Base-by-base conservation (phyloP, 2,888 invertebrate species). In the Drosophila sordidula region DNA sequence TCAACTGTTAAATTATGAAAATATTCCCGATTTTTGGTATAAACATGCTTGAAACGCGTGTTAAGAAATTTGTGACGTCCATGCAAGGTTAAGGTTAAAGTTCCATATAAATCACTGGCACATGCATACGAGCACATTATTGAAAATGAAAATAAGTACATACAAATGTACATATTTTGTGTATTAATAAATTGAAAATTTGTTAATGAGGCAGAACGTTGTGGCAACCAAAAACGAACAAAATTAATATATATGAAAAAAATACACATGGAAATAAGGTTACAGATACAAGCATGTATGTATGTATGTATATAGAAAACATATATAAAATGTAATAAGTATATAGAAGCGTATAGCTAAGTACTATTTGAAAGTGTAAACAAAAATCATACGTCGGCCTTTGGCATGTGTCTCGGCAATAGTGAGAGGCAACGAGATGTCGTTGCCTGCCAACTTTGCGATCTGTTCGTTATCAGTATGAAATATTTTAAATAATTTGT, bases 51-150 rank as follows among this genome's bases (percentile, higher is more conserved):
- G 41, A 61, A 45, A 34, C 75, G 68, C 85, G 64, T 81, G 81
- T 49, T 84, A 47, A 42, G 6, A 51, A 55, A 42, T 54, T 32
- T 51, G 50, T 85, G 86, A 87, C 83, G 82, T 82, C 67, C 45
- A 51, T 52, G 68, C 52, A 70, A 58, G 70, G 70, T 66, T 65
- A 70, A 85, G 87, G 89, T 87, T 76, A 84, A 87, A 89, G 89
- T 78, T 84, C 63, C 57, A 58, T 49, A 72, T 77, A 89, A 73
- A 87, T 69, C 74, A 80, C 63, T 46, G 70, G 54, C 89, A 84
- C 87, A 88, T 78, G 81, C 80, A 87, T 49, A 42, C 55, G 46
- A 75, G 59, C 65, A 57, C 38, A 44, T 29, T 78, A 73, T 69
- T 68, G 70, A 78, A 80, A 67, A 72, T 73, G 25, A 25, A 54